Evolutionary conservation across 23 tunicate genomes (phyloP), one percentile per base, ranked within the genome.

Genomic region (Aplidium turbinatum): DNA sequence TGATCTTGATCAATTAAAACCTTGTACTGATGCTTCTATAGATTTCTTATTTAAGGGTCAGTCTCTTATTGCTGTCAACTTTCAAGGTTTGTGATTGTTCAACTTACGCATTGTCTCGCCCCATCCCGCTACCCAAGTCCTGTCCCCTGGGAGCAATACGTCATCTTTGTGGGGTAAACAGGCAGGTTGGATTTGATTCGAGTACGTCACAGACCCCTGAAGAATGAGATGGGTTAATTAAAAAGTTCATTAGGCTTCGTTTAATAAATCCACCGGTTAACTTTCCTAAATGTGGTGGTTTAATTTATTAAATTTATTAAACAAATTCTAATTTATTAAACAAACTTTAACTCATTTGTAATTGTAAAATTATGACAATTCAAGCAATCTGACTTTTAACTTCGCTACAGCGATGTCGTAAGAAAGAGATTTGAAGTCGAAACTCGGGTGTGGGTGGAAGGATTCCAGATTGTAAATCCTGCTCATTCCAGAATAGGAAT

Each of bases 321-420:
- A n/a, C n/a, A n/a, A n/a, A n/a, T n/a, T n/a, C n/a, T n/a, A n/a
- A n/a, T n/a, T n/a, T n/a, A n/a, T n/a, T n/a, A n/a, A n/a, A n/a
- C n/a, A n/a, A n/a, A n/a, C n/a, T n/a, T n/a, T n/a, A n/a, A n/a
- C n/a, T n/a, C n/a, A n/a, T n/a, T n/a, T n/a, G n/a, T n/a, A n/a
- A n/a, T n/a, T n/a, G n/a, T n/a, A n/a, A n/a, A n/a, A n/a, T n/a
- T n/a, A n/a, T n/a, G n/a, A n/a, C n/a, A n/a, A n/a, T n/a, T n/a
- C n/a, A n/a, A n/a, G n/a, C n/a, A n/a, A n/a, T n/a, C n/a, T n/a
- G n/a, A 89, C 96, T 88, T 36, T 33, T 45, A 92, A 57, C 80
- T 75, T 73, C 7, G 98, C 98, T 4, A 92, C 92, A n/a, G 98
- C 98, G 31, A 92, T 75, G 38, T 92, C 98, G 42, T 76, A 79